Base-by-base conservation (phyloP, 2,113 vertebrate genomes). In the Collichthys lucidus region DNA sequence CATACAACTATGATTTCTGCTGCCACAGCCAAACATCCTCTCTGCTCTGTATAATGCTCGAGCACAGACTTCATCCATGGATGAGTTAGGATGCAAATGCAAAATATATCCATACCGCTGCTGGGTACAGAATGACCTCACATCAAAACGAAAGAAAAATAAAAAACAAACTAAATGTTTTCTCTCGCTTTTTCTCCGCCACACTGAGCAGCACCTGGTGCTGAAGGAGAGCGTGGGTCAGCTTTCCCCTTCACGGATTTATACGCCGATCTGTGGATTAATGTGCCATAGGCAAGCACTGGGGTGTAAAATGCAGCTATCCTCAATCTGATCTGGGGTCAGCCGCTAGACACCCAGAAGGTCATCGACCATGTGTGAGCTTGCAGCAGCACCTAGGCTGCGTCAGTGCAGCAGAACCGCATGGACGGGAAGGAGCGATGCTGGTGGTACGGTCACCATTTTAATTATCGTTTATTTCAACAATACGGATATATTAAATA, bases 241-340 rank as follows among this genome's bases (percentile, higher is more conserved):
- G 46, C 70, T 20, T 61, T 76, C 66, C 2, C 46, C 63, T 55
- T 67, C 74, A 67, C 69, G 79, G 57, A 64, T 86, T 90, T 70
- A 85, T 49, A 57, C 60, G 65, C 35, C 7, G 7, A 57, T 71
- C 55, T 74, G 61, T 68, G 71, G 74, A 79, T 84, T 80, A 89
- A 87, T 88, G 83, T 86, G 80, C 66, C 56, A 81, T 77, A 65
- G 29, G 68, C 60, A 70, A 50, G 55, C 80, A 81, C 53, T 70
- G 79, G 68, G 68, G 74, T 89, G 88, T 89, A 61, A 91, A 92
- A 91, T 84, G 74, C 65, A 52, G 42, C 73, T 70, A 77, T 84
- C 79, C 87, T 80, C 88, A 83, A 75, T 84, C 85, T 88, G 80
- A 83, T 63, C 86, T 57, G 80, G 65, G 88, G 79, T 89, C 78